Evolutionary conservation across 2,797 vertebrate species (phyloP).

Genomic region (Coccyzus lansbergi): DNA sequence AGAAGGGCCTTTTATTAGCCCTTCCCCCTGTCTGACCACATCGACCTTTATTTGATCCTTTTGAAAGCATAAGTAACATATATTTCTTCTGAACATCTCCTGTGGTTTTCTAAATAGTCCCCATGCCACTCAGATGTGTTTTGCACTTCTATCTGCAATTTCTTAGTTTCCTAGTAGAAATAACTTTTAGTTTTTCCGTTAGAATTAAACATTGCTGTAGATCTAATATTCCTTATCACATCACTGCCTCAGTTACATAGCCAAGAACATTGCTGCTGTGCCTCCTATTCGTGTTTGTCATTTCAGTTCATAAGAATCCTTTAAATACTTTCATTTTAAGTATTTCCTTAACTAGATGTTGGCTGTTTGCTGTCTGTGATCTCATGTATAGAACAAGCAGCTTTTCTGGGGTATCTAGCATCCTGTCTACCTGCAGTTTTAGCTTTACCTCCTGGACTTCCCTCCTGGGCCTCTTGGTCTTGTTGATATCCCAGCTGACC

Average conservation of each 20-base stretch:
- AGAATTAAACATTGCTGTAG: neutral
- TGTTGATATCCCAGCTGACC: neutral
- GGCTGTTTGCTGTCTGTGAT: neutral
- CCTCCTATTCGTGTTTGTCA: accelerated
- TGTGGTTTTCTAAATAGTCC: neutral
- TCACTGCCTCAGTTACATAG: neutral
- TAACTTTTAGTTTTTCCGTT: neutral
- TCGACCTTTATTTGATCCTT: neutral
- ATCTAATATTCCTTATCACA: neutral
- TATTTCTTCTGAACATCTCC: neutral
- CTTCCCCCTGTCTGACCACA: neutral
- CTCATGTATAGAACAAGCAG: neutral
- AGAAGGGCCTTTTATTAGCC: neutral
- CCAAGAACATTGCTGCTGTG: neutral
- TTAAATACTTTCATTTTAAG: neutral
- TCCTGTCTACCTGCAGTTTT: neutral
- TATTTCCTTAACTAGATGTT: neutral
- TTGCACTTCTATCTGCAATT: neutral
- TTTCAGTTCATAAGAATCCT: neutral
- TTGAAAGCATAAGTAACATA: neutral
- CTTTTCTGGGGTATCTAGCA: neutral
- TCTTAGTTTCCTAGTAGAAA: neutral
- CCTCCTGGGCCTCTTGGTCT: neutral
- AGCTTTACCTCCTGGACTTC: neutral
- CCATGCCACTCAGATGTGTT: neutral